These are phyloP conservation scores for Synanthedon tipuliformis DNA, from an alignment of 2,888 invertebrate genomes.

Conservation along the genomic window DNA sequence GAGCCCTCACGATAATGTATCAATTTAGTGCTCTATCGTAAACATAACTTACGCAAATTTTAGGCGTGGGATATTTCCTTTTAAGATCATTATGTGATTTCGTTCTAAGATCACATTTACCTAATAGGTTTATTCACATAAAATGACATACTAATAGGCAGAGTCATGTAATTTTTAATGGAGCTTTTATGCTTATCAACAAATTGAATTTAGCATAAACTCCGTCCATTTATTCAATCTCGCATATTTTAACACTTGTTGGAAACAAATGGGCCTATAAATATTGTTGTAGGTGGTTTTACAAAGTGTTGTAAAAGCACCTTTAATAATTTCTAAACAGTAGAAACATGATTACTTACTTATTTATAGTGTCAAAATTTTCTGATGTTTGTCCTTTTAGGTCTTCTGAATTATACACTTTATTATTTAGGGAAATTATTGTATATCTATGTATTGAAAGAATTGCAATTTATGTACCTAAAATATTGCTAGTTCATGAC, in stretches of 20 bases:
- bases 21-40: slow-evolving; percentile 6
- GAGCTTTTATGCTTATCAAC: slow-evolving; percentile 2
- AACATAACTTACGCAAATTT: slow-evolving; percentile 12
- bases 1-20: slow-evolving; percentile 9
- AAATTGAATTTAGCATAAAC: slow-evolving; percentile 1
- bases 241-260: slow-evolving; percentile 4
- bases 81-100: not conserved
- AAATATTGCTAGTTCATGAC: too few species aligned
- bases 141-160: not conserved
- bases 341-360: too few species aligned
- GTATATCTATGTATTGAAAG: too few species aligned
- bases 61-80: slow-evolving; percentile 10
- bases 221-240: slow-evolving; percentile 1
- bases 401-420: too few species aligned
- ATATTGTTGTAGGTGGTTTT: not conserved
- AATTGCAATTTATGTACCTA: too few species aligned
- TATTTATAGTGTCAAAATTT: too few species aligned
- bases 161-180: not conserved
- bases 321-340: not conserved
- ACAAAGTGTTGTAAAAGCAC: not conserved
- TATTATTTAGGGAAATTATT: too few species aligned
- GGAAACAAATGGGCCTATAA: not conserved
- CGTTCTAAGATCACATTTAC: not conserved
- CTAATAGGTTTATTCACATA: not conserved
- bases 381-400: too few species aligned